A percentile compares a stretch with the other conserved stretches of the same genome.
These are phyloP conservation scores for Apamea crenata DNA, from an alignment of 2,888 invertebrate species.

Conservation along the genomic window DNA sequence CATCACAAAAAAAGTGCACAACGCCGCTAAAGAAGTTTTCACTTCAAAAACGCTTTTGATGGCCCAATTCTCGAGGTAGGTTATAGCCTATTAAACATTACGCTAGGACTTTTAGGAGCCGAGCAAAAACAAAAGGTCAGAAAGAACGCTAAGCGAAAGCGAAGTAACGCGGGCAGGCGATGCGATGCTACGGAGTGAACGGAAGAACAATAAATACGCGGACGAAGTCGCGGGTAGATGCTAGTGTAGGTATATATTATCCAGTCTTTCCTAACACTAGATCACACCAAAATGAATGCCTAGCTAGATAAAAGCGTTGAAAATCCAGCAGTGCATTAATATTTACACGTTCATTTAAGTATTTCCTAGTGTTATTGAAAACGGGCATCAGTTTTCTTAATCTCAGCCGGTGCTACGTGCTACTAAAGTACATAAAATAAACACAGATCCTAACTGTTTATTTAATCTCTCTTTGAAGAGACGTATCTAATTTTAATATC, in stretches of 20 bases:
- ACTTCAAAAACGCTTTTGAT: too few species aligned
- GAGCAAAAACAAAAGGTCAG: too few species aligned
- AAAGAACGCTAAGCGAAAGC: too few species aligned
- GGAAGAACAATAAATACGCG: too few species aligned
- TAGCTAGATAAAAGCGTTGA: neutral
- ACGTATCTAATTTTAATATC: conserved; percentile 12
- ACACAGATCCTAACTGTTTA: neutral
- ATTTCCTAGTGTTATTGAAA: neutral
- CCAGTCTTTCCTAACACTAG: neutral
- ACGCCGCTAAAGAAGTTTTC: too few species aligned
- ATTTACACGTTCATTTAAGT: neutral
- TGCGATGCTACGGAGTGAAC: too few species aligned
- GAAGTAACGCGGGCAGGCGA: too few species aligned
- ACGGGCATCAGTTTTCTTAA: neutral
- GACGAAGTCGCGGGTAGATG: too few species aligned
- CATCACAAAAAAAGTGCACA: too few species aligned
- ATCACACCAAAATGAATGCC: neutral
- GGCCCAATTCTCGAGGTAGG: too few species aligned
- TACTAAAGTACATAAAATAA: neutral
- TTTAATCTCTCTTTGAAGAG: conserved; percentile 10
- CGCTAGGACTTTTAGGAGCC: too few species aligned
- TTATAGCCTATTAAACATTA: too few species aligned
- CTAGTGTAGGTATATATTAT: neutral
- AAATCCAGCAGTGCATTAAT: neutral
- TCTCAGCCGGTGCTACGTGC: neutral